Conservation (phyloP, 2,888 invertebrate genomes). For the Megaustenia siamemsis region DNA sequence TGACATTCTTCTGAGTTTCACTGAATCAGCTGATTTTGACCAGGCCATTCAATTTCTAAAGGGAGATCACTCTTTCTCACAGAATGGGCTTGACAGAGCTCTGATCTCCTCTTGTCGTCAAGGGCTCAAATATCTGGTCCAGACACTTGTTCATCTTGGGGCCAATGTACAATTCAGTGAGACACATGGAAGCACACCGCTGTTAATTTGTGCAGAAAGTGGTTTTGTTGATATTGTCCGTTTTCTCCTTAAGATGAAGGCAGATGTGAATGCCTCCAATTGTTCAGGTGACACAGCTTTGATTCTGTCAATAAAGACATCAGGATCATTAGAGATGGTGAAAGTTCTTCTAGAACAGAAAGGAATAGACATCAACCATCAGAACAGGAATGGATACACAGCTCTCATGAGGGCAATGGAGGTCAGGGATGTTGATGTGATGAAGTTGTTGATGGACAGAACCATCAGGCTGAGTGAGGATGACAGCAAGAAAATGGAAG, state of each 20-base stretch:
- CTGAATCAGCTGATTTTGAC: not conserved
- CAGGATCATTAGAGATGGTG: too few species aligned
- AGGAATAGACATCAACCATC: not conserved
- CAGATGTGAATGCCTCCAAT: not conserved
- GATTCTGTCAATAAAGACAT: not conserved
- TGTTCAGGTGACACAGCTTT: not conserved
- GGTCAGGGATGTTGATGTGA: not conserved
- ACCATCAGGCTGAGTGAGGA: not conserved
- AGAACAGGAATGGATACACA: not conserved
- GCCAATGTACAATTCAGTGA: not conserved
- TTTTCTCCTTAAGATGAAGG: not conserved
- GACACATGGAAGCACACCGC: not conserved
- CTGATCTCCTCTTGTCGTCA: too few species aligned
- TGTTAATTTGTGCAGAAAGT: not conserved
- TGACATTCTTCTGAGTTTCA: not conserved
- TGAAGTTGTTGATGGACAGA: not conserved
- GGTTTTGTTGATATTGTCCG: constrained; percentile 11
- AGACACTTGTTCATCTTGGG: not conserved
- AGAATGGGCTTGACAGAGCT: not conserved
- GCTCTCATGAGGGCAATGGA: constrained; percentile 15
- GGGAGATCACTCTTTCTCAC: constrained; percentile 3
- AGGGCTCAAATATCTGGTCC: not conserved
- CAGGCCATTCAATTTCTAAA: not conserved
- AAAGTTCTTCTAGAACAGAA: not conserved
- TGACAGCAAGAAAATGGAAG: not conserved